A percentile compares a stretch with the other conserved stretches of the same genome.
Evolutionary conservation across 2,113 vertebrate genomes (phyloP).

Genomic region (Phasianus colchicus): DNA sequence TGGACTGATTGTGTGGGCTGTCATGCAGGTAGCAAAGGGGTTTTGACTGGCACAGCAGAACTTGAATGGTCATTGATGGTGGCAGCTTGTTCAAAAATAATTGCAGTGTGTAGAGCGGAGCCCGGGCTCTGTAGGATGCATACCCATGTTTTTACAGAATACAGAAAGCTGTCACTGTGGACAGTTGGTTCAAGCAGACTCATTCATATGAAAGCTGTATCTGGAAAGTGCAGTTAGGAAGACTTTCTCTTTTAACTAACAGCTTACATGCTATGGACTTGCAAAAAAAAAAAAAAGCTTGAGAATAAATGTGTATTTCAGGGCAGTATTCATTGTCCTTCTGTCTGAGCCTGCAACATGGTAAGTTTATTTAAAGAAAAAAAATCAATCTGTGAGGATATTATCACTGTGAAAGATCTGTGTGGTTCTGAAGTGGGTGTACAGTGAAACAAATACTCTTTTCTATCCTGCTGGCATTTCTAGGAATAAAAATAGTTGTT

Average conservation of each 20-base stretch:
- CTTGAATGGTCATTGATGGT: neutral
- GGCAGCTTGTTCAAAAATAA: neutral
- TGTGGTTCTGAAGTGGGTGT: neutral
- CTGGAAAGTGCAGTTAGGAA: neutral
- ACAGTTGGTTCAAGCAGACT: neutral
- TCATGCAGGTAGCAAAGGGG: neutral
- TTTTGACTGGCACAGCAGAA: neutral
- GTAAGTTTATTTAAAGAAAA: neutral
- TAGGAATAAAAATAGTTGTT: slow-evolving; percentile 72
- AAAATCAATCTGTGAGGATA: neutral
- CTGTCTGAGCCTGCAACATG: slow-evolving; percentile 28
- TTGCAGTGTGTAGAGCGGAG: neutral
- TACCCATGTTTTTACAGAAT: neutral
- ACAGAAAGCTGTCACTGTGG: neutral
- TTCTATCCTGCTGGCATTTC: slow-evolving; percentile 54
- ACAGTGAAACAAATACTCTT: slow-evolving; percentile 19
- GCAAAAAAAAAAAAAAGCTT: neutral
- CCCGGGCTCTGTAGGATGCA: neutral
- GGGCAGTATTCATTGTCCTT: neutral
- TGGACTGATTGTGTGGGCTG: neutral
- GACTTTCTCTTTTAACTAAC: neutral
- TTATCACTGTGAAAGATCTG: neutral
- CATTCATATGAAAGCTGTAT: neutral
- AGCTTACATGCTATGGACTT: neutral
- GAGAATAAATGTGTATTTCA: neutral